These are phyloP conservation scores for Geophilus truncorum DNA, from an alignment of 2,888 invertebrate species.

Conservation along the genomic window DNA sequence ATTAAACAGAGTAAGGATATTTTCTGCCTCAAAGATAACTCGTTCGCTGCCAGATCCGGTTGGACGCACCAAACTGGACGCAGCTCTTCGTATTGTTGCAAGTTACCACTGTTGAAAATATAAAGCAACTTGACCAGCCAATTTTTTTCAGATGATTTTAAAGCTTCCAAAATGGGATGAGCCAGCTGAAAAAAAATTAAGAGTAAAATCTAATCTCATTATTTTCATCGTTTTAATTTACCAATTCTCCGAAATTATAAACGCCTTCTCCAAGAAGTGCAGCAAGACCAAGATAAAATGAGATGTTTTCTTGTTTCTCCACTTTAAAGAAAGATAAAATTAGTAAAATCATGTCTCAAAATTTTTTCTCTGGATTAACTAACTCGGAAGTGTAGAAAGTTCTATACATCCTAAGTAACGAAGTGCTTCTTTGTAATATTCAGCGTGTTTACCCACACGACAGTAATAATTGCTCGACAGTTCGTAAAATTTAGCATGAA, in stretches of 20 bases:
- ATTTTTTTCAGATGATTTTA: slow-evolving; percentile 71
- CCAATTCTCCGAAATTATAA: slow-evolving; percentile 94
- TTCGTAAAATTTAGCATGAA: slow-evolving; percentile 90
- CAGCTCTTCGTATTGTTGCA: slow-evolving; percentile 66
- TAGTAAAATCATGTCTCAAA: not conserved
- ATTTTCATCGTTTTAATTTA: slow-evolving; percentile 45
- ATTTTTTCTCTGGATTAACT: not conserved
- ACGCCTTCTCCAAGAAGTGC: slow-evolving; percentile 91
- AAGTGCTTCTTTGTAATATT: slow-evolving; percentile 91
- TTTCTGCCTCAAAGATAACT: slow-evolving; percentile 78
- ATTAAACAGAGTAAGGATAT: slow-evolving; percentile 92
- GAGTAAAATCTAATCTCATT: not conserved
- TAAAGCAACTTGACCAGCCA: slow-evolving; percentile 83
- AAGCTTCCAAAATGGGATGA: slow-evolving; percentile 83
- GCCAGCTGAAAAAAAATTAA: slow-evolving; percentile 61
- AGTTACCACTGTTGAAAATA: slow-evolving; percentile 81
- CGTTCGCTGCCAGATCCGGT: slow-evolving; percentile 76
- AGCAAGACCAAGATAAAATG: slow-evolving; percentile 86
- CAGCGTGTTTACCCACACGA: slow-evolving; percentile 77
- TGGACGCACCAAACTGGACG: slow-evolving; percentile 70
- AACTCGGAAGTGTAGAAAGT: slow-evolving; percentile 58
- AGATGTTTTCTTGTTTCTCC: slow-evolving; percentile 67
- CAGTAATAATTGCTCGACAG: slow-evolving; percentile 87
- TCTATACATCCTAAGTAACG: slow-evolving; percentile 70
- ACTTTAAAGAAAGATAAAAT: slow-evolving; percentile 42